Conservation (phyloP, 2,888 invertebrate species). For the Drosophila anceps region DNA sequence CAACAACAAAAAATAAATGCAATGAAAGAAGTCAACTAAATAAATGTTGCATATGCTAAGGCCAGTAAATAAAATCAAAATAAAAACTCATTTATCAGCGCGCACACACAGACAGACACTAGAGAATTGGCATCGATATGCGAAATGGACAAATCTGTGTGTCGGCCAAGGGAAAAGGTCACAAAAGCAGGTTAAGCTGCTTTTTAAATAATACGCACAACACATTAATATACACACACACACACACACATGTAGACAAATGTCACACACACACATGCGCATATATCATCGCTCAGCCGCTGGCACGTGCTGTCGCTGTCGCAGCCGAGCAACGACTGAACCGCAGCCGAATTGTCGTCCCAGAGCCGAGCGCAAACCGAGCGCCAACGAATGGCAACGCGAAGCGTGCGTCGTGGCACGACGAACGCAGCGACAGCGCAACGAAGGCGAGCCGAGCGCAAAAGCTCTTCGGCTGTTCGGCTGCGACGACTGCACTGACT, state of each 20-base stretch:
- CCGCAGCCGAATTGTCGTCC: not conserved
- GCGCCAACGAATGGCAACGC: not conserved
- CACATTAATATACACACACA: slow-evolving; percentile 49
- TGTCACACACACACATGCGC: not conserved
- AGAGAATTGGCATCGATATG: slow-evolving; percentile 41
- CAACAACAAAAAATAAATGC: not conserved
- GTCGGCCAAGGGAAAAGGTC: slow-evolving; percentile 75
- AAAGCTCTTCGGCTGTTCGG: slow-evolving; percentile 17
- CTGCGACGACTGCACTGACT: slow-evolving; percentile 2
- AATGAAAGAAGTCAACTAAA: slow-evolving; percentile 1
- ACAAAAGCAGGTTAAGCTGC: slow-evolving; percentile 79
- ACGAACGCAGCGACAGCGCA: not conserved
- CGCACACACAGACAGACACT: slow-evolving; percentile 1
- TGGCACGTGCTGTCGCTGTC: slow-evolving; percentile 56
- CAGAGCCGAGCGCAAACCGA: not conserved
- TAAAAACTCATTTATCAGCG: slow-evolving; percentile 72
- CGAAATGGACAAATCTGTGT: slow-evolving; percentile 65
- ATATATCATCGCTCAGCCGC: slow-evolving; percentile 25
- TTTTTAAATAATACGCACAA: slow-evolving; percentile 75
- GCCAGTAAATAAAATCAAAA: slow-evolving; percentile 72
- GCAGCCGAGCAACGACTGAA: slow-evolving; percentile 59
- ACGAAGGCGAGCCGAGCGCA: not conserved
- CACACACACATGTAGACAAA: slow-evolving; percentile 5
- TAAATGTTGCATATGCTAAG: slow-evolving; percentile 22
- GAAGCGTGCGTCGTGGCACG: not conserved